Evolutionary conservation across 2,113 vertebrate genomes (phyloP).

Genomic region (Sceloporus undulatus): DNA sequence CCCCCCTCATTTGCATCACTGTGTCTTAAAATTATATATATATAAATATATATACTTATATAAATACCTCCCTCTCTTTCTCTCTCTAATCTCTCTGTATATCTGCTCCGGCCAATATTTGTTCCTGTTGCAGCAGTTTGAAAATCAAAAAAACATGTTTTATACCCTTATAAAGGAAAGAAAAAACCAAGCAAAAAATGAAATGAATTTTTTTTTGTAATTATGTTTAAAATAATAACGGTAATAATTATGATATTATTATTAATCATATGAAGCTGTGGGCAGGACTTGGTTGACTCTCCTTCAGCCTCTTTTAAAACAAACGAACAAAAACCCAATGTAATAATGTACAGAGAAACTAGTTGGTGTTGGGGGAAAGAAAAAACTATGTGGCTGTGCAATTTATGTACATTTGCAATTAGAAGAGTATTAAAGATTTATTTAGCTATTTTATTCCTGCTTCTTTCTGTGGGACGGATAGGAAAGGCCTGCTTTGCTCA

Average conservation of each 20-base stretch:
- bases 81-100: constrained; percentile 50
- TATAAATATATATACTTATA: constrained; percentile 5
- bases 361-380: constrained; percentile 84
- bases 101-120: constrained; percentile 78
- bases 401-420: constrained; percentile 99
- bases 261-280: constrained; percentile 72
- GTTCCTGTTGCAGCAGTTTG: constrained; percentile 81
- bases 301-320: constrained; percentile 81
- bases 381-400: constrained; percentile 89
- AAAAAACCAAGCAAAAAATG: constrained; percentile 33
- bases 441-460: constrained; percentile 96
- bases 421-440: constrained; percentile 99
- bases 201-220: constrained; percentile 85
- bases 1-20: constrained; percentile 70
- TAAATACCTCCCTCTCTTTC: constrained; percentile 74
- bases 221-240: constrained; percentile 85
- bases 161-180: constrained; percentile 82
- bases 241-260: constrained; percentile 68
- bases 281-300: constrained; percentile 86
- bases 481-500: not conserved
- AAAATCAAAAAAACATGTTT: constrained; percentile 82
- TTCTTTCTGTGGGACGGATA: constrained; percentile 45
- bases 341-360: constrained; percentile 98
- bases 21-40: constrained; percentile 59
- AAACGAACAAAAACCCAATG: constrained; percentile 58